Conservation (phyloP, 2,113 vertebrate genomes). For the Synodontis membranacea region DNA sequence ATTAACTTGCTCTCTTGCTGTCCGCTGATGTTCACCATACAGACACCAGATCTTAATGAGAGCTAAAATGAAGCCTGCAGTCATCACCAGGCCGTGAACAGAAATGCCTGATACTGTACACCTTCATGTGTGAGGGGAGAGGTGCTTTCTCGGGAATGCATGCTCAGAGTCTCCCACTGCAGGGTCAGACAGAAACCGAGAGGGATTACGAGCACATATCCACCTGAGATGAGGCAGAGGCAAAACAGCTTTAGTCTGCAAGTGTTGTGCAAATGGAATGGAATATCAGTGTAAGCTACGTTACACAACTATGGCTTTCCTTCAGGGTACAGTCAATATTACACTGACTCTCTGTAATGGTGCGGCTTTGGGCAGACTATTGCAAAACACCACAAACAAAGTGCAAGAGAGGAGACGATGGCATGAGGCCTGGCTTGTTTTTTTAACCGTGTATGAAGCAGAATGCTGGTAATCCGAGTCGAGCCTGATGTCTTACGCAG, state of each 20-base stretch:
- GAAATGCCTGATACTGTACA: conserved; percentile 11
- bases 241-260: conserved; percentile 2
- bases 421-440: neutral
- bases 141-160: conserved; percentile 1
- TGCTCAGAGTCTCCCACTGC: neutral
- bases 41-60: conserved; percentile 37
- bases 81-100: conserved; percentile 26
- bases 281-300: neutral
- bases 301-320: conserved; percentile 15
- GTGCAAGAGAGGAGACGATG: neutral
- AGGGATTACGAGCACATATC: conserved; percentile 1
- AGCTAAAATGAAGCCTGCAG: conserved; percentile 23
- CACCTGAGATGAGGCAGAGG: neutral
- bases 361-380: conserved; percentile 18
- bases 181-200: conserved; percentile 10
- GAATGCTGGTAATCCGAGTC: conserved; percentile 19
- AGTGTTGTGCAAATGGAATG: neutral
- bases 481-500: conserved; percentile 1
- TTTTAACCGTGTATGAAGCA: neutral
- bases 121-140: neutral
- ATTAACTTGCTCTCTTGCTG: neutral
- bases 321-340: conserved; percentile 13
- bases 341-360: neutral
- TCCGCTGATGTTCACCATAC: conserved; percentile 20
- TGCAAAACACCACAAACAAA: conserved; percentile 12